Base-by-base conservation (phyloP, 2,888 invertebrate genomes). In the Chrysodeixis includens region DNA sequence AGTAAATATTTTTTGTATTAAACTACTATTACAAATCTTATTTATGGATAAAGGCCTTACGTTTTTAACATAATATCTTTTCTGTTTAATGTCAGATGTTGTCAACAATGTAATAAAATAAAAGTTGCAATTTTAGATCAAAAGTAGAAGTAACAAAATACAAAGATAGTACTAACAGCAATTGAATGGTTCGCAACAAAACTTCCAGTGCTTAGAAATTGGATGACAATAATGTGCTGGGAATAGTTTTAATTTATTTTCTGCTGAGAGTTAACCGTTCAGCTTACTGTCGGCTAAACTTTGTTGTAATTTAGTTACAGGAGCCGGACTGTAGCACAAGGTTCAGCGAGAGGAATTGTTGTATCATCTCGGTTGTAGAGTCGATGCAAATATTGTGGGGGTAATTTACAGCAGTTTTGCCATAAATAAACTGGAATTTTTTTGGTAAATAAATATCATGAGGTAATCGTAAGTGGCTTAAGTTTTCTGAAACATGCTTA, bases 211-310 rank as follows among this genome's bases (percentile, higher is more conserved):
- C 20, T 49, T 49, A 49, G 46, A 49, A 20, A 49, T 40, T 40
- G 40, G 46, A 49, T 49, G 46, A 49, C 46, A 20, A 49, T 49
- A 20, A 20, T 49, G 46, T 20, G 9, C 20, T 10, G 46, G 10
- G 46, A 18, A 49, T 44, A 20, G 40, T 35, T 14, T 56, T 40
- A 49, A 30, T 56, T 20, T 56, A 56, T 56, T 56, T 56, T 56
- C 20, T 56, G 18, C 55, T 40, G 14, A 7, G 9, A 35, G 55
- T n/a, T 40, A 22, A 56, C 12, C n/a, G 55, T 22, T 40, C 6
- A 20, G 55, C 22, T 22, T 22, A 8, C 7, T 22, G 40, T 40
- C 35, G 14, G 35, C 18, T 40, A 20, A 55, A 56, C 55, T 56
- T 14, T 20, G 40, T 12, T 18, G 12, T 16, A 22, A 10, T 40